Base-by-base conservation (phyloP, 2,888 invertebrate species). In the Calliopum simillimum region DNA sequence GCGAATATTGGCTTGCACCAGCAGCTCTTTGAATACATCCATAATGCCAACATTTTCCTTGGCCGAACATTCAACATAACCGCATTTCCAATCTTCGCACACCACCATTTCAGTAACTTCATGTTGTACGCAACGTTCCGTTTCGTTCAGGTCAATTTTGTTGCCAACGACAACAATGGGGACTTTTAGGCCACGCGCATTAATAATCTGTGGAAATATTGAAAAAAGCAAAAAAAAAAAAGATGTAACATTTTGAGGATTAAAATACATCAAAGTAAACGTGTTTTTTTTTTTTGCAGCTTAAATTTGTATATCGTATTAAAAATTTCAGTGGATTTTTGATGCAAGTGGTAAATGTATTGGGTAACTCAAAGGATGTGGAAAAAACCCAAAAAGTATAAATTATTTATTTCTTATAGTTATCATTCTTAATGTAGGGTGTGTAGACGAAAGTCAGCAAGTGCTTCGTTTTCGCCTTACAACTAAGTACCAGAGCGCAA, bases 161-260 rank as follows among this genome's bases (percentile, higher is more conserved):
- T 92, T 93, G 51, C 90, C 92, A 11, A 91, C 92, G 19, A 93
- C 88, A 41, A 93, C 91, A 74, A 91, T 90, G 0, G 93, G 93
- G 16, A 92, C 87, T 44, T 81, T 78, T 53, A 79, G 79, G 53
- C 87, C 88, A 76, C 89, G 88, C 5, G 78, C 76, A 13, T 66
- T 71, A 21, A 74, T 78, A 51, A 80, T 80, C 80, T 80, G 61
- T 8, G 71, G 66, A 11, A 19, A 69, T 43, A 61, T 33, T 33
- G 33, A 33, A 33, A 33, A n/a, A n/a, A n/a, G n/a, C 8, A 23
- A 46, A 59, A n/a, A 46, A 61, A 47, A 23, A 64, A 23, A 65
- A 53, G n/a, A 47, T 14, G 41, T 13, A 19, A 59, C 8, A 58
- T 56, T 11, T 25, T 12, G 33, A 33, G 5, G 1, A 33, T 33